phyloP scores from a whole-genome alignment of 2,113 vertebrate genomes.

The Laticauda laticaudata region DNA sequence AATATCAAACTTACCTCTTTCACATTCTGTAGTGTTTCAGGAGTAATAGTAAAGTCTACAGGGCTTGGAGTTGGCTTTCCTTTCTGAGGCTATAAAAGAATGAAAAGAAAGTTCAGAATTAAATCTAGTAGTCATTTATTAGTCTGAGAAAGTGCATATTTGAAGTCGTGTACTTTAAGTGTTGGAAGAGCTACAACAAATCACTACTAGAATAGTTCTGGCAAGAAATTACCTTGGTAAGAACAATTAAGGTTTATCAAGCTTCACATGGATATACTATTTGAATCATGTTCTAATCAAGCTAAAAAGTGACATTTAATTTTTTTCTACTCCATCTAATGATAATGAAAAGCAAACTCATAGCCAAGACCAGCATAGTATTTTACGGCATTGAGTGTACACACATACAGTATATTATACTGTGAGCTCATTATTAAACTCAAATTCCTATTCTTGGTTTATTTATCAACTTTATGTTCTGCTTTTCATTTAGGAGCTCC shows the following conservation, averaged over 20 bases:
- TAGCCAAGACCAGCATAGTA: background rate
- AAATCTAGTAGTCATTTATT: background rate
- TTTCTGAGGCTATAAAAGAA: conserved; percentile 82
- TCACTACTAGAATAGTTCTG: background rate
- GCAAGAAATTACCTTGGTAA: background rate
- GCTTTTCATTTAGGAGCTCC: background rate
- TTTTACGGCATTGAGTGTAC: background rate
- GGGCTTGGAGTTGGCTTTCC: conserved; percentile 81
- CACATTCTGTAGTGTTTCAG: conserved; percentile 90
- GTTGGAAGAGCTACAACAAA: background rate
- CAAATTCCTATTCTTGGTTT: background rate
- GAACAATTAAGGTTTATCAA: background rate
- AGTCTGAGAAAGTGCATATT: background rate
- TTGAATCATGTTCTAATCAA: background rate
- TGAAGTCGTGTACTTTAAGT: background rate
- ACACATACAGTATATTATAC: background rate
- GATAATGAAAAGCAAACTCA: background rate
- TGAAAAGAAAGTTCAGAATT: background rate
- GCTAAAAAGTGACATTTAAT: background rate
- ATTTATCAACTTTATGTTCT: background rate
- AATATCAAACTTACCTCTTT: conserved; percentile 77
- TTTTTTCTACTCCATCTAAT: background rate
- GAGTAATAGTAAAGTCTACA: conserved; percentile 92
- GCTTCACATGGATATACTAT: background rate
- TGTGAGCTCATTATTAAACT: background rate